Evolutionary conservation across 2,888 invertebrate species (phyloP), one percentile per base, ranked within the genome.

Genomic region (Julus scanicus): DNA sequence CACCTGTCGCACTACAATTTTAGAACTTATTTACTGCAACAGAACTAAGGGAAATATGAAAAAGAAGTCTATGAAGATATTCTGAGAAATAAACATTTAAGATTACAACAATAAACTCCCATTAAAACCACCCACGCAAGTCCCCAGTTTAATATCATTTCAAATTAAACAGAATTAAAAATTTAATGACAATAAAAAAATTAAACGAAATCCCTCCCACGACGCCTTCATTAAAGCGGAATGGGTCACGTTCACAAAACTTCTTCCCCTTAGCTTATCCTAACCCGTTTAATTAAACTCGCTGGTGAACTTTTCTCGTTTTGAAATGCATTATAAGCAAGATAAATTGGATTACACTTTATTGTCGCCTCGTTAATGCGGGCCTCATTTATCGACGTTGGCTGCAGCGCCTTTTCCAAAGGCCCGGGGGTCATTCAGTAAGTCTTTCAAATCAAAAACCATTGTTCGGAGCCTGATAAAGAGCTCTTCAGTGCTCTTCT

Each of bases 361-460:
- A 57, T 57, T 57, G 57, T 57, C 13, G 48, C 9, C 48, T 48
- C 48, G 48, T 48, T 48, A 48, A 48, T 48, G 48, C 48, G 48
- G 48, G 9, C 48, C 6, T 48, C 48, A 13, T 48, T 48, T 48
- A 48, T 48, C 48, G 15, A 57, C 11, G 57, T 57, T 15, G 57
- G 57, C 15, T 1, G 57, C 57, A 15, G 57, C 57, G 57, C 57
- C 15, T 11, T 57, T 15, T 3, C 15, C 57, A 17, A 15, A 1
- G 57, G 57, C 57, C 57, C 57, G 57, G 57, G 57, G 57, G 57
- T 57, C 57, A 57, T 57, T 57, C 57, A 57, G 2, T 57, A 57
- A 57, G 11, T 57, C 57, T 57, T 57, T 57, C 15, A 57, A 57
- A 57, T 57, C 57, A 57, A 57, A 57, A 57, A 15, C 57, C 57